Evolutionary conservation across 37 sponge, comb jelly and placozoan genomes (phyloP).

Genomic region (Ephydatia muelleri): DNA sequence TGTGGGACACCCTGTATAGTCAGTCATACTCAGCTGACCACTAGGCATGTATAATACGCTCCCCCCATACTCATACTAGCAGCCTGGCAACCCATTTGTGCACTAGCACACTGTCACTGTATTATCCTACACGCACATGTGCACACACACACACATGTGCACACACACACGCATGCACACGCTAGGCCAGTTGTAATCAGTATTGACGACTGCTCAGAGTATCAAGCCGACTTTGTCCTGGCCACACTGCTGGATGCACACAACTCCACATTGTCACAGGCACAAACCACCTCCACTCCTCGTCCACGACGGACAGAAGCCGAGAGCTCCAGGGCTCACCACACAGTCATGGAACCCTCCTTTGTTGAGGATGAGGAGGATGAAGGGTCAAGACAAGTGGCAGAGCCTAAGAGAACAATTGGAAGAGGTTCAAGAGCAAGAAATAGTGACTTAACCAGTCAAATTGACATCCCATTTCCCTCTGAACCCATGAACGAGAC

Average conservation of each 20-base stretch:
- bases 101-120: too few relatives aligned
- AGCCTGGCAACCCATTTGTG: too few relatives aligned
- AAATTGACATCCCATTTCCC: neutral
- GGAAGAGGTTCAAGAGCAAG: neutral
- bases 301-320: neutral
- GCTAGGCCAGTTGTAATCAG: conserved; percentile 75
- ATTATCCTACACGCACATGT: neutral
- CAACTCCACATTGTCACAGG: neutral
- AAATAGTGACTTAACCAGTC: neutral
- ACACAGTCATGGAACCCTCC: neutral
- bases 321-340: neutral
- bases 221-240: conserved; percentile 82
- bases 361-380: neutral
- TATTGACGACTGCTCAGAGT: conserved; percentile 37
- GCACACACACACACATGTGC: neutral
- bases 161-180: neutral
- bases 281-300: neutral
- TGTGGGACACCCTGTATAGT: too few relatives aligned
- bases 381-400: neutral
- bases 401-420: neutral
- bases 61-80: too few relatives aligned
- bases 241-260: conserved; percentile 73
- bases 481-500: neutral
- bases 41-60: too few relatives aligned
- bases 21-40: too few relatives aligned